phyloP scores from a whole-genome alignment of 2,113 vertebrate genomes.

The Scomber scombrus region DNA sequence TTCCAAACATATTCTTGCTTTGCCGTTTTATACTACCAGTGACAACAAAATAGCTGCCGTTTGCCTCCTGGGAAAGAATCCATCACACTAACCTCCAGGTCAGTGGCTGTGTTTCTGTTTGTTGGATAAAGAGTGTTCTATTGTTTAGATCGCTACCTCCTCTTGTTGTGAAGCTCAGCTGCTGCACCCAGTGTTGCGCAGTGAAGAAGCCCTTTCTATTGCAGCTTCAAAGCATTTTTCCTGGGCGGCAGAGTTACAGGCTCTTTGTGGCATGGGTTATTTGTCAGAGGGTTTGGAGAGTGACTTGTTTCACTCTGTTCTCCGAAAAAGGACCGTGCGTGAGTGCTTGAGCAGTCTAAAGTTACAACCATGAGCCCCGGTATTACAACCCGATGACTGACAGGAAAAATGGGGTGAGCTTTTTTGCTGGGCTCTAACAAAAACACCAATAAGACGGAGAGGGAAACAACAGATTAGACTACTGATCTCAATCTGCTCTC shows the following conservation, averaged over 20 bases:
- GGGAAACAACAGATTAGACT: constrained; percentile 83
- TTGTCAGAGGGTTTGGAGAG: constrained; percentile 85
- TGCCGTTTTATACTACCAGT: constrained; percentile 35
- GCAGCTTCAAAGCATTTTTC: constrained; percentile 82
- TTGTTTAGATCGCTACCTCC: constrained; percentile 37
- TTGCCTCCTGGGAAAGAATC: constrained; percentile 42
- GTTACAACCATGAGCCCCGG: constrained; percentile 79
- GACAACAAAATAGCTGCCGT: constrained; percentile 38
- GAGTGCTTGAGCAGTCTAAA: constrained; percentile 81
- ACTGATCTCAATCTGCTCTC: constrained; percentile 80
- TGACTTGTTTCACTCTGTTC: constrained; percentile 83
- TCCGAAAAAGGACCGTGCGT: constrained; percentile 65
- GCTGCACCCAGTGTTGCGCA: constrained; percentile 23
- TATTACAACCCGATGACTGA: constrained; percentile 88
- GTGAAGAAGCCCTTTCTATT: constrained; percentile 71
- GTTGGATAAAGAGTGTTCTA: constrained; percentile 43
- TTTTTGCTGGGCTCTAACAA: constrained; percentile 75
- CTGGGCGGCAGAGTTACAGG: constrained; percentile 78
- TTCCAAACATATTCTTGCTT: constrained; percentile 61
- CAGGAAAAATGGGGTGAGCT: constrained; percentile 83
- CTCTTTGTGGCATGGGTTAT: constrained; percentile 86
- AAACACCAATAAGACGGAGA: constrained; percentile 82
- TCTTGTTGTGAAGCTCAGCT: constrained; percentile 41
- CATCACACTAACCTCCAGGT: constrained; percentile 23
- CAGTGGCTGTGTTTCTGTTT: constrained; percentile 30